phyloP scores from a whole-genome alignment of 2,797 vertebrate species.

The Pachyuromys duprasi region DNA sequence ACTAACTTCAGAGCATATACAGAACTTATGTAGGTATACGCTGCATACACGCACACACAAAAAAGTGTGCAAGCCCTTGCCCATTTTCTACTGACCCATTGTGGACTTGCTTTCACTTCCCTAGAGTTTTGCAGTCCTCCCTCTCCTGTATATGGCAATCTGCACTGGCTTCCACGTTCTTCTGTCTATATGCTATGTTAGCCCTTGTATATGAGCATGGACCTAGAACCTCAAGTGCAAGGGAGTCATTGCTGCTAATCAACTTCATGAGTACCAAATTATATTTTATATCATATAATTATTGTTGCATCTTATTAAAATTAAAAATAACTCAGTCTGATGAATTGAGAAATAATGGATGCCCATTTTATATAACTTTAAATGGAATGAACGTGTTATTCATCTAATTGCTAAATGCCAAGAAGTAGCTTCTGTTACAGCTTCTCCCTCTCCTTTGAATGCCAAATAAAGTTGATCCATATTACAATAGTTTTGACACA shows the following conservation, averaged over 20 bases:
- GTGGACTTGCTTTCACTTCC: neutral
- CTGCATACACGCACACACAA: neutral
- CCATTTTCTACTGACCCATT: neutral
- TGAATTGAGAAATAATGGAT: constrained; percentile 77
- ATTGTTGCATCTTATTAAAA: constrained; percentile 76
- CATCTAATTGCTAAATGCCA: constrained; percentile 71
- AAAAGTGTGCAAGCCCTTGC: neutral
- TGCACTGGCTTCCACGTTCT: neutral
- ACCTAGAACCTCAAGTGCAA: neutral
- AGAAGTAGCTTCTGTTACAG: constrained; percentile 50
- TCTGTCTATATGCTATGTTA: neutral
- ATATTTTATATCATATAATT: constrained; percentile 77
- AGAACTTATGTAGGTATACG: neutral
- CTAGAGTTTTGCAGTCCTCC: neutral
- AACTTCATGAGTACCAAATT: constrained; percentile 69
- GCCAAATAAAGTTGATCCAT: constrained; percentile 62
- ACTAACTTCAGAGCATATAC: neutral
- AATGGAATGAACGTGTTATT: constrained; percentile 77
- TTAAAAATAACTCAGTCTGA: constrained; percentile 79
- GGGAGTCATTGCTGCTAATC: neutral
- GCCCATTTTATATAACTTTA: constrained; percentile 69
- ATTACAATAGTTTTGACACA: constrained; percentile 50
- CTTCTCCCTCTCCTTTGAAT: neutral
- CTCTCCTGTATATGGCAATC: neutral
- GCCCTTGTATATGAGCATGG: neutral